A percentile compares a stretch with the other conserved stretches of the same genome.
phyloP scores from a whole-genome alignment of 1,140 invertebrate species.

The Bombus huntii region DNA sequence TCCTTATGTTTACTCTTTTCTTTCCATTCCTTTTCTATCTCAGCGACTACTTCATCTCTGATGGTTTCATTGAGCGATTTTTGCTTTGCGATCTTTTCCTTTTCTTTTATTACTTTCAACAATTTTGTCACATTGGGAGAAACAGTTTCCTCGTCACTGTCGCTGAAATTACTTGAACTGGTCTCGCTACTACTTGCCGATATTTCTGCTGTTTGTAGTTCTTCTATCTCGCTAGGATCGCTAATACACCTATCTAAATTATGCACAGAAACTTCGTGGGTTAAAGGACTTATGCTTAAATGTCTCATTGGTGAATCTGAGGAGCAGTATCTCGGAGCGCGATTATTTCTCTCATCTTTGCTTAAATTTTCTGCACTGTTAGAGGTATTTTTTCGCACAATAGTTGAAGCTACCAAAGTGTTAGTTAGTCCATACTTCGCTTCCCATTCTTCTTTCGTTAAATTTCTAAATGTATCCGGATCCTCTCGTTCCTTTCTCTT shows the following conservation, averaged over 20 bases:
- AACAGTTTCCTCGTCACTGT: constrained; percentile 40
- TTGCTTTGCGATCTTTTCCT: constrained; percentile 79
- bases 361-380: constrained; percentile 23
- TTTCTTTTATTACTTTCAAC: constrained; percentile 78
- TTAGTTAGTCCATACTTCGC: constrained; percentile 71
- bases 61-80: constrained; percentile 78
- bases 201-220: not conserved
- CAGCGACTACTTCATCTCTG: constrained; percentile 79
- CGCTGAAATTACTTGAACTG: constrained; percentile 46
- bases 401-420: not conserved
- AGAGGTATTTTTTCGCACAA: not conserved
- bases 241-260: not conserved
- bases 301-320: constrained; percentile 28
- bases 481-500: not conserved
- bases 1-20: constrained; percentile 73
- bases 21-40: constrained; percentile 77
- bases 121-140: constrained; percentile 72
- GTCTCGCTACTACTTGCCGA: constrained; percentile 41
- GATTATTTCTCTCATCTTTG: not conserved
- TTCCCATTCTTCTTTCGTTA: constrained; percentile 81
- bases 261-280: not conserved
- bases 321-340: not conserved
- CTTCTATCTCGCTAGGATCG: not conserved
- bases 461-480: constrained; percentile 72
- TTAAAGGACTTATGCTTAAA: constrained; percentile 22